Evolutionary conservation across 2,888 invertebrate species (phyloP).

Genomic region (Drosophila stalkeri): DNA sequence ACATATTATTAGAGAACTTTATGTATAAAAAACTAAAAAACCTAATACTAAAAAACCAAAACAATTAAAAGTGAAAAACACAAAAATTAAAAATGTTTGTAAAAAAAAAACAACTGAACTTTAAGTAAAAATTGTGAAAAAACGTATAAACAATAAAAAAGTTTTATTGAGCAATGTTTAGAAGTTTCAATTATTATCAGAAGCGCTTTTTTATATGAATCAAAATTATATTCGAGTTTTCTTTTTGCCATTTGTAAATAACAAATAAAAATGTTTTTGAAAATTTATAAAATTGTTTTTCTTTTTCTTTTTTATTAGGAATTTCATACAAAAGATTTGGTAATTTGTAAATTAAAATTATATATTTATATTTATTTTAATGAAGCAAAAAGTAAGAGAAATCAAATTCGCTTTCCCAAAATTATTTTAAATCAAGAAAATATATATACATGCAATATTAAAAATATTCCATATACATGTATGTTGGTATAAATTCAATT

Average conservation of each 20-base stretch:
- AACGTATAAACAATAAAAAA: constrained; percentile 61
- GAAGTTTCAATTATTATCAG: constrained; percentile 3
- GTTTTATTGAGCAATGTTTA: constrained; percentile 64
- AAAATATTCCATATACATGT: too few species aligned
- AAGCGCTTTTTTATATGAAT: not conserved
- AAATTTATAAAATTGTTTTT: not conserved
- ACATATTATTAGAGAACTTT: constrained; percentile 63
- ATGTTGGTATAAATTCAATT: too few species aligned
- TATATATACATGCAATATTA: too few species aligned
- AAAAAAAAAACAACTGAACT: constrained; percentile 52
- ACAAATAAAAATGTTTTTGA: not conserved
- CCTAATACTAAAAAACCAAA: constrained; percentile 45
- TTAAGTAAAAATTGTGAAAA: constrained; percentile 63
- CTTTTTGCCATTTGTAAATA: not conserved
- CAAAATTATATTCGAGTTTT: not conserved
- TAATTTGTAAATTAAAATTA: not conserved
- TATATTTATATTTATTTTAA: not conserved
- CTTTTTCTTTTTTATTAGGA: too few species aligned
- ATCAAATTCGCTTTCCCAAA: too few species aligned
- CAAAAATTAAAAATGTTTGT: constrained; percentile 54
- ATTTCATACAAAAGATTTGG: not conserved
- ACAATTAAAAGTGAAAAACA: constrained; percentile 46
- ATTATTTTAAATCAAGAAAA: too few species aligned
- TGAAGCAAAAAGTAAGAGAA: not conserved
- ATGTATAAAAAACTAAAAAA: constrained; percentile 64